phyloP scores from a whole-genome alignment of 2,113 vertebrate genomes.

The Hirundichthys speculiger region DNA sequence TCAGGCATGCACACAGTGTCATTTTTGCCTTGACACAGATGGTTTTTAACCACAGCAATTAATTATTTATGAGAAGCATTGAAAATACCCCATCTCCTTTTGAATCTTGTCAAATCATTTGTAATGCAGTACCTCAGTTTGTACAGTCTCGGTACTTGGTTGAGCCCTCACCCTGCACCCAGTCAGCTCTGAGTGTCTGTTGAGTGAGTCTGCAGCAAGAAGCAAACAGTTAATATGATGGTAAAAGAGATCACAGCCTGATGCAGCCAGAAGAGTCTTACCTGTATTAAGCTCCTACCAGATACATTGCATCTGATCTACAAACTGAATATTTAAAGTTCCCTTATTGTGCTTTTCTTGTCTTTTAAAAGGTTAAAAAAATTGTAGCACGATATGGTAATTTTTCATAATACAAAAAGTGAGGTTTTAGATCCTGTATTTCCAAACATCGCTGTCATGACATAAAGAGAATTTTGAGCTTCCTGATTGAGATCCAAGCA shows the following conservation, averaged over 20 bases:
- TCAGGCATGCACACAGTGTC: not conserved
- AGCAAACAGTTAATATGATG: slow-evolving; percentile 41
- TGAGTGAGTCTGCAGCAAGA: slow-evolving; percentile 29
- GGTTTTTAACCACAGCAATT: not conserved
- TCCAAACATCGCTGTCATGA: too few relatives aligned
- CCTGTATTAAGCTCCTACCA: slow-evolving; percentile 10
- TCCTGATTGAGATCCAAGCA: too few relatives aligned
- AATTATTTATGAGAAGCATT: slow-evolving; percentile 4
- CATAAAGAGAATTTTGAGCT: too few relatives aligned
- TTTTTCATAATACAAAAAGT: too few relatives aligned
- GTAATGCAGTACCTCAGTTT: slow-evolving; percentile 6
- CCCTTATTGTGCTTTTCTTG: too few relatives aligned
- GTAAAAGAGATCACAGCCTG: slow-evolving; percentile 18
- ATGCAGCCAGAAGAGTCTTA: slow-evolving; percentile 18
- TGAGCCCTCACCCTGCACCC: slow-evolving; percentile 6
- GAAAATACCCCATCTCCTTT: slow-evolving; percentile 12
- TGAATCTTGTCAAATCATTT: slow-evolving; percentile 26
- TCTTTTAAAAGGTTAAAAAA: too few relatives aligned
- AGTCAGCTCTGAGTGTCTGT: slow-evolving; percentile 8
- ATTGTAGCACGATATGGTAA: too few relatives aligned
- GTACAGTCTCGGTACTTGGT: not conserved
- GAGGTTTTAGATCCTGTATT: too few relatives aligned
- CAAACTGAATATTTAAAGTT: not conserved
- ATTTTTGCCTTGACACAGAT: not conserved
- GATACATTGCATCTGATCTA: not conserved